Percentiles rank a stretch among this genome's conserved stretches.
These are phyloP conservation scores for Apodemus sylvaticus DNA, from an alignment of 2,113 vertebrate species.

Conservation along the genomic window DNA sequence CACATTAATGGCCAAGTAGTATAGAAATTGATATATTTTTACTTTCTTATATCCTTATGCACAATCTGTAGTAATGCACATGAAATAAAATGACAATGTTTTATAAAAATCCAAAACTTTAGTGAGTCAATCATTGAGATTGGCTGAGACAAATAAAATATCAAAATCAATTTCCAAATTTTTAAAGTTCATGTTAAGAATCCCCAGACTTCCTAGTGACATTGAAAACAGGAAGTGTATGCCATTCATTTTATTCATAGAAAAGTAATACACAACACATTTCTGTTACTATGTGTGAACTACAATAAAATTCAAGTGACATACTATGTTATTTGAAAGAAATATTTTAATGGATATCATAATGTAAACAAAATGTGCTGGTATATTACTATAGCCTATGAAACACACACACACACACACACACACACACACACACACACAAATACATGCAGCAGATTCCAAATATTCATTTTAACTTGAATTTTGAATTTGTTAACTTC, in stretches of 20 bases:
- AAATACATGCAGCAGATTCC: too few relatives aligned
- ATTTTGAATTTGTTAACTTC: not conserved
- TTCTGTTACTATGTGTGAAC: not conserved
- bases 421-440: too few relatives aligned
- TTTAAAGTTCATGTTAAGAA: not conserved
- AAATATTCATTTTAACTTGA: not conserved
- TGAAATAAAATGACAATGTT: not conserved
- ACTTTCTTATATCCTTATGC: not conserved
- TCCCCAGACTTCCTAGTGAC: not conserved
- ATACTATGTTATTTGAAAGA: not conserved
- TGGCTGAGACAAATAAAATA: not conserved
- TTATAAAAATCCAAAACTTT: not conserved
- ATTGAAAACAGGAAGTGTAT: not conserved
- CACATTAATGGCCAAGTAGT: not conserved
- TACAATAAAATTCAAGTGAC: not conserved
- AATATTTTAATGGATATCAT: not conserved
- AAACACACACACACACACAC: not conserved
- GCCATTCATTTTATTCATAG: not conserved
- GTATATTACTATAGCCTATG: not conserved
- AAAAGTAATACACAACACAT: not conserved
- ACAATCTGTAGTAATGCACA: not conserved
- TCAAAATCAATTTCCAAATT: not conserved
- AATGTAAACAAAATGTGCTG: not conserved
- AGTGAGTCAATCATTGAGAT: not conserved
- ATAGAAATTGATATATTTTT: not conserved